Base-by-base conservation (phyloP, 2,888 invertebrate species). In the Cenopis cana region DNA sequence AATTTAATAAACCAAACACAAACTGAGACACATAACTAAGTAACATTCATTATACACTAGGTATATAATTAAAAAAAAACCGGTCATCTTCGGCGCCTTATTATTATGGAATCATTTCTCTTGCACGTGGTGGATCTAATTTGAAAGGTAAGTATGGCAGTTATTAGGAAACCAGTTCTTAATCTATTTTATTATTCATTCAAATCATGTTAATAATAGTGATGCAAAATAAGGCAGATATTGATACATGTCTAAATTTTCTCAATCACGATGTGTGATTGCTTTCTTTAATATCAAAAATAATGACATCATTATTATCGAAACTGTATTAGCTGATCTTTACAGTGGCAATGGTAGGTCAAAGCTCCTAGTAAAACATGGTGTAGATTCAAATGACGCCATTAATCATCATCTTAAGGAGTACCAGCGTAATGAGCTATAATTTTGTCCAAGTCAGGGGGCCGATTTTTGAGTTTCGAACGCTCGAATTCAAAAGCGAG, bases 91-190 rank as follows among this genome's bases (percentile, higher is more conserved):
- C 17, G 36, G 11, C 10, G 33, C 33, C 59, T 54, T 60, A 65
- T 55, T 60, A 70, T 67, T 46, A 33, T 18, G 17, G 55, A 71
- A 71, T 50, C 54, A 71, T 71, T 71, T 67, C 24, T 18, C 49
- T 55, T 49, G 62, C 61, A 60, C 61, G 71, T 71, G 66, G 1
- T 46, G 38, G 12, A 52, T 3, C 62, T 36, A 20, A 50, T 62
- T 50, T 12, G 11, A 61, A 17, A 24, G 5, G 17, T 46, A 69
- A 57, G 38, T 64, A 69, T 56, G 52, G 52, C n/a, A 70, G 18
- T 59, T 52, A 18, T 9, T 29, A 8, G n/a, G 10, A 65, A 64
- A 69, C 65, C 41, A 41, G 52, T 65, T 69, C 54, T 18, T 5
- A 64, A 69, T 33, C 33, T 20, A 61, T 20, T 62, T 54, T 14